These are phyloP conservation scores for Busseola fusca DNA, from an alignment of 2,888 invertebrate genomes.

Conservation along the genomic window DNA sequence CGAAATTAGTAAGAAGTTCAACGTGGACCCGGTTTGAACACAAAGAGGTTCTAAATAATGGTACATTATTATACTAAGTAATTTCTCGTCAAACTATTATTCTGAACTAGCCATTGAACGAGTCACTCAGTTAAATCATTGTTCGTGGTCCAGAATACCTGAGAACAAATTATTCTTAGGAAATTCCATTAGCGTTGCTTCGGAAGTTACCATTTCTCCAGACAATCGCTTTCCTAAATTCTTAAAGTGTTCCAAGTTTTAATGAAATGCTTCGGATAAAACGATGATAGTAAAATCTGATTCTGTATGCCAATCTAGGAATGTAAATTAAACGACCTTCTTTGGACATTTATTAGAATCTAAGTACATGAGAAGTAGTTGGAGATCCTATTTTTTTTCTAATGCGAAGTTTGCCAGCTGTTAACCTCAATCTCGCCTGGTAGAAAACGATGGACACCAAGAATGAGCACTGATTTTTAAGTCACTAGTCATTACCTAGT, in stretches of 20 bases:
- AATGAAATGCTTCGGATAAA: conserved; percentile 31
- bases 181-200: conserved; percentile 33
- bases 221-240: conserved; percentile 33
- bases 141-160: conserved; percentile 3
- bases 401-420: too few relatives aligned
- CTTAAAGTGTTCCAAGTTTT: conserved; percentile 22
- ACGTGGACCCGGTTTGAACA: not conserved
- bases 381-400: too few relatives aligned
- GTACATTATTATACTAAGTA: not conserved
- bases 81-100: conserved; percentile 17
- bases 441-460: too few relatives aligned
- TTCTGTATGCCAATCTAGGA: conserved; percentile 22
- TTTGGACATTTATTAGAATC: conserved; percentile 5
- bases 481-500: too few relatives aligned
- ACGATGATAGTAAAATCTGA: conserved; percentile 33
- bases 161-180: conserved; percentile 22
- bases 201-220: conserved; percentile 8
- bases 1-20: not conserved
- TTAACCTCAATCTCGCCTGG: too few relatives aligned
- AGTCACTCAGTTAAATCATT: conserved; percentile 12
- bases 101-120: conserved; percentile 5
- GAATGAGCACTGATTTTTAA: too few relatives aligned
- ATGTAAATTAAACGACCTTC: conserved; percentile 17
- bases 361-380: not conserved
- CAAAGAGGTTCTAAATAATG: not conserved